Percentiles rank a stretch among this genome's conserved stretches.
phyloP scores from a whole-genome alignment of 1,140 invertebrate genomes.

The Berghia stephanieae region DNA sequence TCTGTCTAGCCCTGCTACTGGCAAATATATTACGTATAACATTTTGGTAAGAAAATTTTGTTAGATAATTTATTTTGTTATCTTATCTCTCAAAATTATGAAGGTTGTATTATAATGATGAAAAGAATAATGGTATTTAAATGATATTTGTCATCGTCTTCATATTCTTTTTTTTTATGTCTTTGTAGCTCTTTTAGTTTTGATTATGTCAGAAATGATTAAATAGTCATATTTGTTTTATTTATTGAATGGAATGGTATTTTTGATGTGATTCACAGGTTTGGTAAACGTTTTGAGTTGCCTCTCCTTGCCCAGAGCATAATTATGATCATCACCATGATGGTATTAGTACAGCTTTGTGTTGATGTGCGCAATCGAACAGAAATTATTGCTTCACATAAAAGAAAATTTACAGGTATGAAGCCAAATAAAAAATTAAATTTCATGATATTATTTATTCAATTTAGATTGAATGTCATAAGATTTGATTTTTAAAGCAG shows the following conservation, averaged over 20 bases:
- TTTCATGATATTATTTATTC: neutral
- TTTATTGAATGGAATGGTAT: no score
- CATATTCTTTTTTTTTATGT: slow-evolving; percentile 30
- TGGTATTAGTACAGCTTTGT: slow-evolving; percentile 94
- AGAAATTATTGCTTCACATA: slow-evolving; percentile 79
- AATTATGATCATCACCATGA: slow-evolving; percentile 97
- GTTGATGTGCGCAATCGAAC: slow-evolving; percentile 83
- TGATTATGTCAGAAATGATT: no score
- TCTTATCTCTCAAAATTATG: neutral
- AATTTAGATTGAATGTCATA: neutral
- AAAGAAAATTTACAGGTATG: slow-evolving; percentile 85
- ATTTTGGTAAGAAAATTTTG: slow-evolving; percentile 84
- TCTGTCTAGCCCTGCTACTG: slow-evolving; percentile 92
- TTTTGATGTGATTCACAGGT: no score
- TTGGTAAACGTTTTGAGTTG: slow-evolving; percentile 95
- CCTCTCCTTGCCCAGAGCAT: slow-evolving; percentile 95
- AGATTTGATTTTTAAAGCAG: neutral
- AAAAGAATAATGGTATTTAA: slow-evolving; percentile 26
- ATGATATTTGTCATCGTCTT: slow-evolving; percentile 3
- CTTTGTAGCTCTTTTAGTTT: no score
- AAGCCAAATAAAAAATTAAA: no score
- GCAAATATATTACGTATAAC: slow-evolving; percentile 96
- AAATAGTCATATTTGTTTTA: no score
- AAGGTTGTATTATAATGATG: no score
- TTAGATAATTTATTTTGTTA: neutral